Percentiles rank a stretch among this genome's conserved stretches.
Conservation (phyloP, 2,888 invertebrate species). For the Hipparchia semele region DNA sequence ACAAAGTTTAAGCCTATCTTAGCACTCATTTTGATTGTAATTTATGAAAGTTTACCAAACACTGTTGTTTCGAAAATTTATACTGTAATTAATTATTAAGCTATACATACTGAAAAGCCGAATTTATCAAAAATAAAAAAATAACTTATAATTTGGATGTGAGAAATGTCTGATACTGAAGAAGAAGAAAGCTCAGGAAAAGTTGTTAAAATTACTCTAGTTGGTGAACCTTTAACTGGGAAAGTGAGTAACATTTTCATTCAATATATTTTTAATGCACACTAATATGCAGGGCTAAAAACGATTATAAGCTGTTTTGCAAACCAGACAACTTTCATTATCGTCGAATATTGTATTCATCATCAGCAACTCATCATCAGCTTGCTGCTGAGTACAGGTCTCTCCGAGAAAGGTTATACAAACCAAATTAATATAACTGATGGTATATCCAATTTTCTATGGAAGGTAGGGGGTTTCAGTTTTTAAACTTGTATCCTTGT, state of each 20-base stretch:
- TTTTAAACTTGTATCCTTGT: neutral
- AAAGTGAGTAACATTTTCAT: constrained; percentile 85
- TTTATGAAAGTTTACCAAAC: neutral
- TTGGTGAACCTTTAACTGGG: constrained; percentile 92
- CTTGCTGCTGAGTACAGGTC: too few species aligned
- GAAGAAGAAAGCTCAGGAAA: constrained; percentile 83
- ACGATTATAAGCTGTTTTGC: too few species aligned
- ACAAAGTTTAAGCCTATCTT: neutral
- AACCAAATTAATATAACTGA: too few species aligned
- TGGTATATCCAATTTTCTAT: too few species aligned
- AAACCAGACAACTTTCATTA: neutral
- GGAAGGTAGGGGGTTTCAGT: too few species aligned
- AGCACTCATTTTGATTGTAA: neutral
- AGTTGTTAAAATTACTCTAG: constrained; percentile 89
- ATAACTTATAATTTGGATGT: neutral
- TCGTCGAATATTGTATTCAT: too few species aligned
- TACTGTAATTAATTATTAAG: neutral
- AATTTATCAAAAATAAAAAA: neutral
- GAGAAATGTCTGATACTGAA: constrained; percentile 86
- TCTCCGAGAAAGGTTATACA: too few species aligned
- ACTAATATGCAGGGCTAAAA: constrained; percentile 9
- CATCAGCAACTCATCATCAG: too few species aligned
- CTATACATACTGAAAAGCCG: neutral
- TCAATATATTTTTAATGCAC: constrained; percentile 5
- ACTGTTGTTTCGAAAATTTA: constrained; percentile 1